These are phyloP conservation scores for Lutjanus argentimaculatus DNA, from an alignment of 2,797 vertebrate genomes.

Conservation along the genomic window DNA sequence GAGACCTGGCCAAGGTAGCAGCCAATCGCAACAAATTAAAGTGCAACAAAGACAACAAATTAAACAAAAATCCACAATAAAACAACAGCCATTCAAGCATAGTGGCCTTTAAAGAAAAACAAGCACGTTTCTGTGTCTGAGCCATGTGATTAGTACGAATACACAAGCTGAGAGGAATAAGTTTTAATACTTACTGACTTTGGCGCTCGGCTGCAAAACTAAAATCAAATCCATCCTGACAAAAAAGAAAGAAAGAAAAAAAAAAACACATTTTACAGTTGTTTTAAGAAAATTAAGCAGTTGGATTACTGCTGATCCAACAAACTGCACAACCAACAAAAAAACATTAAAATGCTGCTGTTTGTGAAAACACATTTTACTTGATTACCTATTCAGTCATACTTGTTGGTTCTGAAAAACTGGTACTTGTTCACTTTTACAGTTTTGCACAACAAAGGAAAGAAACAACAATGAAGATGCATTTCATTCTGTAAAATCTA, in stretches of 20 bases:
- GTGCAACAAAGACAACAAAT: too few relatives aligned
- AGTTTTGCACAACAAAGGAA: not conserved
- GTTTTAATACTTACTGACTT: conserved; percentile 66
- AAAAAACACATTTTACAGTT: not conserved
- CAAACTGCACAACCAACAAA: not conserved
- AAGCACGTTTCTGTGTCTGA: too few relatives aligned
- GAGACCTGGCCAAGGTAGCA: too few relatives aligned
- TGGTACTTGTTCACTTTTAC: not conserved
- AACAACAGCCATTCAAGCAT: too few relatives aligned
- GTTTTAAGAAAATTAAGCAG: not conserved
- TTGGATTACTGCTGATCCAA: not conserved
- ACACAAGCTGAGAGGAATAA: conserved; percentile 5
- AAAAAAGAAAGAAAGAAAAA: too few relatives aligned
- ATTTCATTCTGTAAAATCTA: not conserved
- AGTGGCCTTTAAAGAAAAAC: too few relatives aligned
- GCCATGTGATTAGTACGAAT: not conserved
- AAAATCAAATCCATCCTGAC: conserved; percentile 67
- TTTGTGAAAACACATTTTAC: not conserved
- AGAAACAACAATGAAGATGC: not conserved
- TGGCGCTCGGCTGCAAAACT: conserved; percentile 37
- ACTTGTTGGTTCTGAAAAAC: not conserved
- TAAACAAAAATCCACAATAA: too few relatives aligned
- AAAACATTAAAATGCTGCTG: not conserved
- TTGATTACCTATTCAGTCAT: not conserved
- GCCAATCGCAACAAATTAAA: too few relatives aligned